These are phyloP conservation scores for Heterotis niloticus DNA, from an alignment of 2,113 vertebrate species.

Conservation along the genomic window DNA sequence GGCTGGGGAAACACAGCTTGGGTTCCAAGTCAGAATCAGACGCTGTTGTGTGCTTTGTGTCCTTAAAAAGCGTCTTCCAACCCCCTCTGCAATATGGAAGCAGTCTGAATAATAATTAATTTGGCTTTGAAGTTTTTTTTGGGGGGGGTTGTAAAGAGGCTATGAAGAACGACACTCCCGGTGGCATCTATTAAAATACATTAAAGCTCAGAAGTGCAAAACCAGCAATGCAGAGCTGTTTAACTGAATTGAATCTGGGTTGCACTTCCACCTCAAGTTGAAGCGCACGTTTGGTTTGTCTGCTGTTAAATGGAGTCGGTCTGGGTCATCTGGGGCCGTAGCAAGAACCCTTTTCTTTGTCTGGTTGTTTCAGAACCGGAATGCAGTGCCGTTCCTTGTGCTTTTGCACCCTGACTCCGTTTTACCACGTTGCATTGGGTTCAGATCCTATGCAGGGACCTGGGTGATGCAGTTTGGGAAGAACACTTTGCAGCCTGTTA, in stretches of 20 bases:
- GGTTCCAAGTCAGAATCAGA: background rate
- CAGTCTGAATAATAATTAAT: constrained; percentile 11
- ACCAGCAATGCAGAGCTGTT: background rate
- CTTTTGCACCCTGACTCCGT: too few relatives aligned
- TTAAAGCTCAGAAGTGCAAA: background rate
- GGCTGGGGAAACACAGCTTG: background rate
- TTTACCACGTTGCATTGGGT: too few relatives aligned
- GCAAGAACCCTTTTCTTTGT: background rate
- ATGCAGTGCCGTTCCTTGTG: too few relatives aligned
- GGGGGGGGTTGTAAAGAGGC: background rate
- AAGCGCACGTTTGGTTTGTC: background rate
- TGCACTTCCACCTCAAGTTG: background rate
- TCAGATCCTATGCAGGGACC: too few relatives aligned
- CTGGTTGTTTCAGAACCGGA: background rate
- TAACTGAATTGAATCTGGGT: background rate
- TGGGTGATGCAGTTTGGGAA: too few relatives aligned
- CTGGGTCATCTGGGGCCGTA: background rate
- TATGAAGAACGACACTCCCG: constrained; percentile 10
- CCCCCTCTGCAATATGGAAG: background rate
- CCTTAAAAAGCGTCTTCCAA: background rate
- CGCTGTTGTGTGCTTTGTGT: constrained; percentile 6
- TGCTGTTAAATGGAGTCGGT: background rate
- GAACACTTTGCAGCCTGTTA: too few relatives aligned
- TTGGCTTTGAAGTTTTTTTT: constrained; percentile 23
- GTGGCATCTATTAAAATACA: constrained; percentile 5